A percentile compares a stretch with the other conserved stretches of the same genome.
Evolutionary conservation across 2,888 invertebrate species (phyloP).

Genomic region (Pseudeuparius sepicola): DNA sequence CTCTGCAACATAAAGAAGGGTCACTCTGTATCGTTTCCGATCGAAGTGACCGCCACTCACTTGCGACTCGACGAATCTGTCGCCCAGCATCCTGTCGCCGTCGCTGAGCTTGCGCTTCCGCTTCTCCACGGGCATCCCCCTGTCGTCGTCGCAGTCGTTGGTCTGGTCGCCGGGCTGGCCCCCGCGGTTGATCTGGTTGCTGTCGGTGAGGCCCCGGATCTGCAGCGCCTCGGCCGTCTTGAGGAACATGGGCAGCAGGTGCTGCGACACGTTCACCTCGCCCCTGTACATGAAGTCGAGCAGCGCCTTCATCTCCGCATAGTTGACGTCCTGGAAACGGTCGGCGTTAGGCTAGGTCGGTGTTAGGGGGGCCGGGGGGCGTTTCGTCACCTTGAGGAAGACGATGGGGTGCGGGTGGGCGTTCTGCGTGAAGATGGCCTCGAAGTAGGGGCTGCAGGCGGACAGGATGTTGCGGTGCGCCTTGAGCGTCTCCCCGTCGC

Average conservation of each 20-base stretch:
- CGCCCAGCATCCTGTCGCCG: too few species aligned
- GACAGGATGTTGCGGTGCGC: slow-evolving; percentile 90
- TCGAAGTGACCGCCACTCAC: too few species aligned
- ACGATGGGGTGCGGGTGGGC: slow-evolving; percentile 85
- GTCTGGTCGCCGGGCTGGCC: slow-evolving; percentile 32
- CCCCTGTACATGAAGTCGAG: slow-evolving; percentile 91
- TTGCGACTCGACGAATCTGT: too few species aligned
- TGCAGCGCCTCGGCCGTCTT: slow-evolving; percentile 88
- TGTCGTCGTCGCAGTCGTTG: slow-evolving; percentile 24
- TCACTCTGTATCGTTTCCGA: too few species aligned
- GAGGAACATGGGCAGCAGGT: slow-evolving; percentile 81
- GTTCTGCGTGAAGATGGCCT: slow-evolving; percentile 82
- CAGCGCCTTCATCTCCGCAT: slow-evolving; percentile 79
- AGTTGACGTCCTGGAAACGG: slow-evolving; percentile 87
- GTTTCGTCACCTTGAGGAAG: too few species aligned
- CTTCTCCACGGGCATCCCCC: slow-evolving; percentile 43
- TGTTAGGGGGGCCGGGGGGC: too few species aligned
- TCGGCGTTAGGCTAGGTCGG: too few species aligned
- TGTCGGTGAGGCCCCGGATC: slow-evolving; percentile 81
- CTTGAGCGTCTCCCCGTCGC: slow-evolving; percentile 83
- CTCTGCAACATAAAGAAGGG: too few species aligned
- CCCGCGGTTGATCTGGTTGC: slow-evolving; percentile 49
- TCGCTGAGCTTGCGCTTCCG: too few species aligned
- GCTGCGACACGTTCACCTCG: slow-evolving; percentile 72
- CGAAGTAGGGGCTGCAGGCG: slow-evolving; percentile 90